Evolutionary conservation across 2,113 vertebrate genomes (phyloP).

Genomic region (Ancistrus triradiatus): DNA sequence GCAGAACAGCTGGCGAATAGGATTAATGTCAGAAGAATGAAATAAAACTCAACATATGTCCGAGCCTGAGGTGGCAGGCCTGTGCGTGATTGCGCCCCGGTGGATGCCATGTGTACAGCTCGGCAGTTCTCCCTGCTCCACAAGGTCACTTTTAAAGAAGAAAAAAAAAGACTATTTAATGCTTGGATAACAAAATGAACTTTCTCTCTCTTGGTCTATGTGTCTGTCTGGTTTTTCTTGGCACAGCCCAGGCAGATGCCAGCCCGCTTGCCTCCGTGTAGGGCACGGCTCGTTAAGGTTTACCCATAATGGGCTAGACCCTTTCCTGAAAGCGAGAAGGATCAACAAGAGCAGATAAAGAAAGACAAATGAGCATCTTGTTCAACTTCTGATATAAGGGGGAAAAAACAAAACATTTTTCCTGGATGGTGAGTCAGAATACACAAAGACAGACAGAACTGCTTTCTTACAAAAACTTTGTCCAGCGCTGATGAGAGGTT

Average conservation of each 20-base stretch:
- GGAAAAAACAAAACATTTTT: conserved; percentile 8
- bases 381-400: not conserved
- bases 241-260: conserved; percentile 23
- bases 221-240: conserved; percentile 19
- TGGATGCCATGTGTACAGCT: conserved; percentile 98
- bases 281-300: conserved; percentile 36
- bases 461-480: conserved; percentile 38
- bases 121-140: conserved; percentile 79
- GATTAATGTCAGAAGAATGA: conserved; percentile 99
- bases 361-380: no score
- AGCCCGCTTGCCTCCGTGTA: conserved; percentile 16
- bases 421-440: no score
- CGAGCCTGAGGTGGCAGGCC: conserved; percentile 97
- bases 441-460: not conserved
- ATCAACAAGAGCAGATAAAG: not conserved
- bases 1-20: conserved; percentile 99
- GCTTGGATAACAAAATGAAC: conserved; percentile 79
- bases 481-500: conserved; percentile 49
- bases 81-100: conserved; percentile 97
- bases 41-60: conserved; percentile 99
- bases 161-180: conserved; percentile 74
- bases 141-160: conserved; percentile 96
- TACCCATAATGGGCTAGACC: conserved; percentile 58
- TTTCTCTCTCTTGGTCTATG: conserved; percentile 57
- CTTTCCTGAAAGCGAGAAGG: conserved; percentile 10